These are phyloP conservation scores for Physella acuta DNA, from an alignment of 1,140 invertebrate species.

Conservation along the genomic window DNA sequence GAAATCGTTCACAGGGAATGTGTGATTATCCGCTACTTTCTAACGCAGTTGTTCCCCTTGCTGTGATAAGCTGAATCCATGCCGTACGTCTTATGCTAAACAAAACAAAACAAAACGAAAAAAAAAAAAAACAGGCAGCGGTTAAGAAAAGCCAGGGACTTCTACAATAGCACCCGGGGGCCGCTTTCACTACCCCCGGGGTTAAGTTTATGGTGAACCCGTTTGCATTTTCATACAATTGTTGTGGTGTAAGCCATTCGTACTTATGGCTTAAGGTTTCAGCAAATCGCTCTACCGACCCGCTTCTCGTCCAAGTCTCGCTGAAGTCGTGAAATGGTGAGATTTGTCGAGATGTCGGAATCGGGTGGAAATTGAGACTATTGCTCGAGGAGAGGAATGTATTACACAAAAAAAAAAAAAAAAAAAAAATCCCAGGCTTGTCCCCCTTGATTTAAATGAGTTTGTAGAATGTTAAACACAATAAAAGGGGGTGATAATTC, in stretches of 20 bases:
- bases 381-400: background rate
- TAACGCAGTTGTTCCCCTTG: slow-evolving; percentile 2
- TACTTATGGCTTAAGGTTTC: slow-evolving; percentile 11
- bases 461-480: background rate
- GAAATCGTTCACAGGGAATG: background rate
- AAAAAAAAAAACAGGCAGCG: slow-evolving; percentile 2
- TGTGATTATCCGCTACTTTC: background rate
- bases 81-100: slow-evolving; percentile 15
- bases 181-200: no score
- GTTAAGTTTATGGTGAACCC: slow-evolving; percentile 14
- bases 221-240: slow-evolving; percentile 15
- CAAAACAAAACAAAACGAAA: slow-evolving; percentile 2
- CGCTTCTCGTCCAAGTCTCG: background rate
- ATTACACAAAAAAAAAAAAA: background rate
- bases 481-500: background rate
- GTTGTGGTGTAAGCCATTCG: slow-evolving; percentile 9
- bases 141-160: no score
- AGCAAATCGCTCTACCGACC: slow-evolving; percentile 2
- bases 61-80: background rate
- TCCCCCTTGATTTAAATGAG: background rate
- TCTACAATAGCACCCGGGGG: no score
- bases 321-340: slow-evolving; percentile 5
- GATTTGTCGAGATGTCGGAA: background rate
- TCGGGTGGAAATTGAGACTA: background rate
- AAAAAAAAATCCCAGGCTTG: background rate